These are phyloP conservation scores for Grammomys surdaster DNA, from an alignment of 2,113 vertebrate genomes.

Conservation along the genomic window DNA sequence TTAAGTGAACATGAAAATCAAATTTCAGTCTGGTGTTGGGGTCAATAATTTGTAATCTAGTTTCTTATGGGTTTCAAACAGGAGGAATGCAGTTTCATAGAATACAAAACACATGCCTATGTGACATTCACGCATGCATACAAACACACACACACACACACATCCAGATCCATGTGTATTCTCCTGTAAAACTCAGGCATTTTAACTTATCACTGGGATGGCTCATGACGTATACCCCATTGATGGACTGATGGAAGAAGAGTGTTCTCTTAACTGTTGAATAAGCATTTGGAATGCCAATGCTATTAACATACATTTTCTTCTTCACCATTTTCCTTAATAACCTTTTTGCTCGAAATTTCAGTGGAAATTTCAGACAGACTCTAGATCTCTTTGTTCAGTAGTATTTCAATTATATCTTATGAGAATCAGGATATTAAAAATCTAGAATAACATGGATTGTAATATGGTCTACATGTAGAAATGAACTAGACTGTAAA, in stretches of 20 bases:
- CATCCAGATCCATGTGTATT: not conserved
- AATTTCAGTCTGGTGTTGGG: not conserved
- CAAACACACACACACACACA: not conserved
- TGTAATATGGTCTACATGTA: not conserved
- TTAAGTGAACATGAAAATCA: not conserved
- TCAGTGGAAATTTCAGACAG: slow-evolving; percentile 6
- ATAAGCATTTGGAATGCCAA: not conserved
- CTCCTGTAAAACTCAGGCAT: not conserved
- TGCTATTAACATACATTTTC: not conserved
- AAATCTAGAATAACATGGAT: not conserved
- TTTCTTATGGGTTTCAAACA: not conserved
- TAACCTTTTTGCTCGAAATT: not conserved
- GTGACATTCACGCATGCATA: not conserved
- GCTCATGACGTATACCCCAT: not conserved
- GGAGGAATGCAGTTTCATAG: not conserved
- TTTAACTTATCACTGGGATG: not conserved
- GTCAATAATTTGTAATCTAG: too few species aligned
- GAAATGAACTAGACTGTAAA: slow-evolving; percentile 12
- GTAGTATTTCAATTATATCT: slow-evolving; percentile 38
- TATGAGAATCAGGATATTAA: not conserved
- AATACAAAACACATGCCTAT: not conserved
- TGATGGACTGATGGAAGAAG: not conserved
- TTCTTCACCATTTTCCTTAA: not conserved
- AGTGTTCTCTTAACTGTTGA: slow-evolving; percentile 14
- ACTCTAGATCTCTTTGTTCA: not conserved